Conservation (phyloP, 2,797 vertebrate genomes). For the Bovichtus variegatus region DNA sequence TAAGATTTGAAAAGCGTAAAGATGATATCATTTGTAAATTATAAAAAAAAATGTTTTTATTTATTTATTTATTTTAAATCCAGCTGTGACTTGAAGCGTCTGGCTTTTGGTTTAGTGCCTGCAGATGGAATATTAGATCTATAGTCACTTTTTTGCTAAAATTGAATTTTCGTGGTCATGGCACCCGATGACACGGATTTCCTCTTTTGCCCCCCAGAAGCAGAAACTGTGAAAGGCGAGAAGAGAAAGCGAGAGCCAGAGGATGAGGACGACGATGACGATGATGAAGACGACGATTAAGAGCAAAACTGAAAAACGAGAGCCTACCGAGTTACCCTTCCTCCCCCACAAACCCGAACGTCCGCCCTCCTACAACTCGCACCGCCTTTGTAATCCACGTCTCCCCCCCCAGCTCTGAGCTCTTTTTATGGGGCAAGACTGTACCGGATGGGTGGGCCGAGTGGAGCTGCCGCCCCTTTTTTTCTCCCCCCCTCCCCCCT, state of each 20-base stretch:
- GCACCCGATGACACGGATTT: background rate
- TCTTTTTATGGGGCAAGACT: slow-evolving; percentile 89
- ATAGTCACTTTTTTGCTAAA: background rate
- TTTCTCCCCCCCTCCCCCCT: slow-evolving; percentile 25
- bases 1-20: background rate
- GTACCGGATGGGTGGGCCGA: slow-evolving; percentile 89
- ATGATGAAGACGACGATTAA: slow-evolving; percentile 88
- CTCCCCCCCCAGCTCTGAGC: slow-evolving; percentile 77
- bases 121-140: background rate
- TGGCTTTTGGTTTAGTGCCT: background rate
- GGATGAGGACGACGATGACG: slow-evolving; percentile 91
- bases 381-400: slow-evolving; percentile 85
- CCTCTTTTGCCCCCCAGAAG: slow-evolving; percentile 78
- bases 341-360: slow-evolving; percentile 78
- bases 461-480: slow-evolving; percentile 75
- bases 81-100: too few species aligned
- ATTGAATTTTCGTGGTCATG: background rate
- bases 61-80: too few species aligned
- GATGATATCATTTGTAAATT: background rate
- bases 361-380: slow-evolving; percentile 72
- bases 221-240: slow-evolving; percentile 88
- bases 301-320: slow-evolving; percentile 71
- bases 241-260: slow-evolving; percentile 95
- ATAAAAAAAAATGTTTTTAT: background rate
- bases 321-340: slow-evolving; percentile 81